phyloP scores from a whole-genome alignment of 2,888 invertebrate genomes.

The Magallana nippona region DNA sequence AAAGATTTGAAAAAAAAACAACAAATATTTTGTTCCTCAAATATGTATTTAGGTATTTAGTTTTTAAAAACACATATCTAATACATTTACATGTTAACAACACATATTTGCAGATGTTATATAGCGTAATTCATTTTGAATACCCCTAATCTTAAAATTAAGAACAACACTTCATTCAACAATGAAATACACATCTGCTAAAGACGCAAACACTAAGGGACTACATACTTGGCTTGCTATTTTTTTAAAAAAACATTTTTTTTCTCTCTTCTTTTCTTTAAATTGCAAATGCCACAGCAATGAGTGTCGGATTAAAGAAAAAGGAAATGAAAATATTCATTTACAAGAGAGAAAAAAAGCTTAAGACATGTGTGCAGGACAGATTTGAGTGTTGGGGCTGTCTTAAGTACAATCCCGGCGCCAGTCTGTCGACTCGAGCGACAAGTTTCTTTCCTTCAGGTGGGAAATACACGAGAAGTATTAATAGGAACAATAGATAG shows the following conservation, averaged over 20 bases:
- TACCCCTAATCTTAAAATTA: slow-evolving; percentile 11
- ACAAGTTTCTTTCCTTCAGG: slow-evolving; percentile 45
- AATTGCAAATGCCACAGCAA: slow-evolving; percentile 35
- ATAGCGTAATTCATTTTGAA: slow-evolving; percentile 13
- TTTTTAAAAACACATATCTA: neutral
- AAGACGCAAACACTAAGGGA: neutral
- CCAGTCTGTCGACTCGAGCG: slow-evolving; percentile 66
- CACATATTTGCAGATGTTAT: neutral
- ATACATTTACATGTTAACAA: slow-evolving; percentile 7
- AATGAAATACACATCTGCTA: slow-evolving; percentile 29
- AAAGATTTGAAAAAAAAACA: too few relatives aligned
- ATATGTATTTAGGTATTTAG: neutral
- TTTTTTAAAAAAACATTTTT: neutral
- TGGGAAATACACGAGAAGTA: slow-evolving; percentile 47
- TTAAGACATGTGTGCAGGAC: slow-evolving; percentile 15
- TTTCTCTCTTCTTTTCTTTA: slow-evolving; percentile 1
- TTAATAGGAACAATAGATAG: slow-evolving; percentile 51
- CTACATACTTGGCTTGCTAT: slow-evolving; percentile 11
- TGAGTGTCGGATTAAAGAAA: slow-evolving; percentile 32
- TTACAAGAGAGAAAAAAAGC: slow-evolving; percentile 37
- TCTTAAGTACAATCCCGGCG: slow-evolving; percentile 54
- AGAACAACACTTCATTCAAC: slow-evolving; percentile 11
- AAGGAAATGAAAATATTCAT: slow-evolving; percentile 43
- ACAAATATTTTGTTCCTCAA: too few relatives aligned
- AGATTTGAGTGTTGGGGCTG: slow-evolving; percentile 39